Evolutionary conservation across 1,140 invertebrate species (phyloP).

Genomic region (Eriocheir sinensis): DNA sequence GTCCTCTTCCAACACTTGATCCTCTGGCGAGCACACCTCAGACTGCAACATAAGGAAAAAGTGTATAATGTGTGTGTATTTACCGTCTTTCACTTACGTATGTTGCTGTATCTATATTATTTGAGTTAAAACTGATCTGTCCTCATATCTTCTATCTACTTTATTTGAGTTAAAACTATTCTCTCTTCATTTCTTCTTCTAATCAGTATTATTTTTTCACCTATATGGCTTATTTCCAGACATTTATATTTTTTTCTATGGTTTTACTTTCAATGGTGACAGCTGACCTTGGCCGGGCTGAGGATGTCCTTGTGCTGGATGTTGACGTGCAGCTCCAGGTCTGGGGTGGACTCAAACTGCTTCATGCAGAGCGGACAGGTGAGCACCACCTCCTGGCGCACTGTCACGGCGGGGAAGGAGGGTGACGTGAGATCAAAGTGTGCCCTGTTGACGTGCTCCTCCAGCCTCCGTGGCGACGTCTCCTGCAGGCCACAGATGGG

Average conservation of each 20-base stretch:
- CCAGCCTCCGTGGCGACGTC: slow-evolving; percentile 87
- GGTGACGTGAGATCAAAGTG: slow-evolving; percentile 93
- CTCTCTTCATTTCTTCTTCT: too few species aligned
- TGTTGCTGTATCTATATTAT: background rate
- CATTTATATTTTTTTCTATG: too few species aligned
- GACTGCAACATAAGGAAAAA: slow-evolving; percentile 61
- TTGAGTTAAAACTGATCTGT: too few species aligned
- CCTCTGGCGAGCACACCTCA: slow-evolving; percentile 53
- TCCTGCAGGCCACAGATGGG: slow-evolving; percentile 91
- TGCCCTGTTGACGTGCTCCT: slow-evolving; percentile 91
- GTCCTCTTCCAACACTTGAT: slow-evolving; percentile 53
- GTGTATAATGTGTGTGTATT: background rate
- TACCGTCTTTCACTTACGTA: background rate
- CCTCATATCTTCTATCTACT: too few species aligned
- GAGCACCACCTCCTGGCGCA: slow-evolving; percentile 78
- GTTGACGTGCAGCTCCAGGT: slow-evolving; percentile 92
- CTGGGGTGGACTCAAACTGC: slow-evolving; percentile 88
- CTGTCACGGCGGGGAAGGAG: slow-evolving; percentile 84
- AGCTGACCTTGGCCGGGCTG: slow-evolving; percentile 82
- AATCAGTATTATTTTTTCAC: too few species aligned
- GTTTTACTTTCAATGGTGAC: too few species aligned
- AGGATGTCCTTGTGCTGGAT: slow-evolving; percentile 90
- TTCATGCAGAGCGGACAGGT: slow-evolving; percentile 89
- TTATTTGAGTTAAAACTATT: too few species aligned
- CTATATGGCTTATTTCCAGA: too few species aligned